These are phyloP conservation scores for Cordilura impudica DNA, from an alignment of 2,888 invertebrate species.

Conservation along the genomic window DNA sequence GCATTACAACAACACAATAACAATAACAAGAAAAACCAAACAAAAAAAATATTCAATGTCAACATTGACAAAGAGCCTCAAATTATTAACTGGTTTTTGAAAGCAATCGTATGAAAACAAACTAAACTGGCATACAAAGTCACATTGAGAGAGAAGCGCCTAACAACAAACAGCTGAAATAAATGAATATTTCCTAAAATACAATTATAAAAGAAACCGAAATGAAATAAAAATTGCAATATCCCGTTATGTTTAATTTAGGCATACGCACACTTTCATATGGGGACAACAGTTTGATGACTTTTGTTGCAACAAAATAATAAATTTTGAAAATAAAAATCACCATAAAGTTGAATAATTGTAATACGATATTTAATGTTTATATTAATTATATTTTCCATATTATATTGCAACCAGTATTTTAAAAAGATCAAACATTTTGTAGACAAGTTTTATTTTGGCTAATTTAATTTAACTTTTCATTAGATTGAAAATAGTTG, in stretches of 20 bases:
- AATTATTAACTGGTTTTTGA: constrained; percentile 47
- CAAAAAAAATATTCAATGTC: constrained; percentile 53
- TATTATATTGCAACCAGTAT: too few species aligned
- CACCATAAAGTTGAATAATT: too few species aligned
- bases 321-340: too few species aligned
- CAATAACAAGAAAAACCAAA: constrained; percentile 4
- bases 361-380: too few species aligned
- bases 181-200: constrained; percentile 12
- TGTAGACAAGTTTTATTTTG: too few species aligned
- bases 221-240: constrained; percentile 20
- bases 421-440: too few species aligned
- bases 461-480: too few species aligned
- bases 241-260: constrained; percentile 30
- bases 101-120: not conserved
- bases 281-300: constrained; percentile 52
- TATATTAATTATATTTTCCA: too few species aligned
- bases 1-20: not conserved
- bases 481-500: too few species aligned
- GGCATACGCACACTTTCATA: constrained; percentile 6
- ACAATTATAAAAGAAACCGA: constrained; percentile 17
- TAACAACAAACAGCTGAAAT: not conserved
- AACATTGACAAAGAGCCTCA: constrained; percentile 48
- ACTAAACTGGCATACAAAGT: not conserved
- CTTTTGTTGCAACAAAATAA: constrained; percentile 5
- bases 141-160: not conserved